Percentiles rank a stretch among this genome's conserved stretches.
Conservation (phyloP, 2,888 invertebrate genomes). For the Dusona sp. region DNA sequence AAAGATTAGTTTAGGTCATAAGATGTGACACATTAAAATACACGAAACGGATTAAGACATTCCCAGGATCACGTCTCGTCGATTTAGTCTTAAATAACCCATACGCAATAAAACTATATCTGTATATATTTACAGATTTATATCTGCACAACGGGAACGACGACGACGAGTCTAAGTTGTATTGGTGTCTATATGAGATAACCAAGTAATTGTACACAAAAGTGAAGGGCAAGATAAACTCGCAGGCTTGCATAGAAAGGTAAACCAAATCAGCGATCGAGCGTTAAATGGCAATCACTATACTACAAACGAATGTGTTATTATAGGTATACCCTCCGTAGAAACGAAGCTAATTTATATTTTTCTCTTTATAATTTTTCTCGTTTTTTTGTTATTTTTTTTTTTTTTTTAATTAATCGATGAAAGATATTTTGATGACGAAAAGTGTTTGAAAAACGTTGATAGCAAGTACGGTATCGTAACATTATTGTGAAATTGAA, state of each 20-base stretch:
- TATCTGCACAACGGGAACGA: slow-evolving; percentile 55
- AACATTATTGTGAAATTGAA: background rate
- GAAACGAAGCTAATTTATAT: slow-evolving; percentile 22
- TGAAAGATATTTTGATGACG: background rate
- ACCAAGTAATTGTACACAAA: slow-evolving; percentile 68
- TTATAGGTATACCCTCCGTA: slow-evolving; percentile 29
- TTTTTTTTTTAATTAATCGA: background rate
- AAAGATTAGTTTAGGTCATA: background rate
- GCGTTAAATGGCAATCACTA: slow-evolving; percentile 78
- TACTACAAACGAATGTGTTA: slow-evolving; percentile 71
- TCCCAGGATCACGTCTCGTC: background rate
- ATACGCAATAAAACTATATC: background rate
- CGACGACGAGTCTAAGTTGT: slow-evolving; percentile 47
- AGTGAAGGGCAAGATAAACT: slow-evolving; percentile 77
- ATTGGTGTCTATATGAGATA: slow-evolving; percentile 48
- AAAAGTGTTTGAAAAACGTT: background rate
- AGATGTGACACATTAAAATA: background rate
- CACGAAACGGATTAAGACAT: background rate
- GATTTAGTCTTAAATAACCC: slow-evolving; percentile 17
- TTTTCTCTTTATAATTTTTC: slow-evolving; percentile 23
- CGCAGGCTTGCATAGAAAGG: slow-evolving; percentile 75
- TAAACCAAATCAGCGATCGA: slow-evolving; percentile 76
- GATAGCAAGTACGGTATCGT: background rate
- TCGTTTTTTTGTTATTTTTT: background rate
- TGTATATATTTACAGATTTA: slow-evolving; percentile 35